Evolutionary conservation across 1,140 invertebrate species (phyloP), one percentile per base, ranked within the genome.

Genomic region (Agrilus planipennis): DNA sequence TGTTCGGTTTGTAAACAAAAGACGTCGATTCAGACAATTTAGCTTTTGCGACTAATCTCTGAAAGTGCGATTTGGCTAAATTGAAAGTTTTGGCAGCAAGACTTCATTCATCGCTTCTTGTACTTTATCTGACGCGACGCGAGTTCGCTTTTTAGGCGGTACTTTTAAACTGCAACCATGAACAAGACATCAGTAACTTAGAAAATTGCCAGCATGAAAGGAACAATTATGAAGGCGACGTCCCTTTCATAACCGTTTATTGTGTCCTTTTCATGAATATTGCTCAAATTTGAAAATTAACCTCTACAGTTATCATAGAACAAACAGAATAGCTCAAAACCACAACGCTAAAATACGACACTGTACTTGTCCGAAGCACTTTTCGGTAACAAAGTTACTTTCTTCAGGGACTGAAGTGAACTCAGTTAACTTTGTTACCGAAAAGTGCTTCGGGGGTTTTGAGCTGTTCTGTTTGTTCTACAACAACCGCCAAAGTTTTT

Each of bases 221-320:
- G 28, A n/a, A 11, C 28, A 29, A 15, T 29, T 29, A 29, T 29
- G 28, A 29, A 29, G 15, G 28, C 11, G 28, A 29, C 28, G 28
- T 29, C 28, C 11, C 28, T 29, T 29, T 11, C 28, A 29, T 11
- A 29, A 29, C 28, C 11, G 28, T 29, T 29, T 29, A 15, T 29
- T 29, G 28, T 29, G 28, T 29, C 28, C 28, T 15, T 29, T 29
- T 29, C 28, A 29, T 29, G 15, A 29, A 29, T 29, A 29, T 29
- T 12, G n/a, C 28, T 4, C 3, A 29, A 29, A 29, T 29, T 29
- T 4, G 15, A 29, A 29, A 4, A 11, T 12, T 29, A 29, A 29
- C 28, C 3, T 29, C 28, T 29, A 29, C n/a, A 25, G 11, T 6
- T 25, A 25, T 25, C n/a, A n/a, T n/a, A n/a, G n/a, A n/a, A n/a